phyloP scores from a whole-genome alignment of 1,140 invertebrate species.

The Carposina sasakii region DNA sequence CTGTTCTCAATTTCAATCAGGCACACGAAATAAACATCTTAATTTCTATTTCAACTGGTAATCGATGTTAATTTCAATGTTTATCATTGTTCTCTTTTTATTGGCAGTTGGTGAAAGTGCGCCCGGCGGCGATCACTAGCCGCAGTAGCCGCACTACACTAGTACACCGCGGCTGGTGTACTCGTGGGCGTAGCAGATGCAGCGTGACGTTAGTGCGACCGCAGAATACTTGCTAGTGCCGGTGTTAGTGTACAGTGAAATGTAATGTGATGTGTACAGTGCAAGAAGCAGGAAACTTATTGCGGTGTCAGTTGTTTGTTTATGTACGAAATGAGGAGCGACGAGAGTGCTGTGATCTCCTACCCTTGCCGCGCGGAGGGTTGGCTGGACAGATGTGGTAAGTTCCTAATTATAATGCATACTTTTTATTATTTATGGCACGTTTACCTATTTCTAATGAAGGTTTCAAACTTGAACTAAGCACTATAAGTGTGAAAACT shows the following conservation, averaged over 20 bases:
- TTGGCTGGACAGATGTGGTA: conserved; percentile 81
- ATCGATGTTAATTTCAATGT: no score
- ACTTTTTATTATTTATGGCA: not conserved
- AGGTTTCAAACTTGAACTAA: no score
- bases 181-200: not conserved
- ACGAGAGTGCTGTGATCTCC: conserved; percentile 46
- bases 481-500: not conserved
- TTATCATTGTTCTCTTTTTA: conserved; percentile 46
- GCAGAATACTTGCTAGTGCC: not conserved
- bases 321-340: conserved; percentile 50
- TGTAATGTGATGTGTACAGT: conserved; percentile 36
- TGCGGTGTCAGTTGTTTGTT: conserved; percentile 31
- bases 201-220: not conserved
- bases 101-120: conserved; percentile 53
- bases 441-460: no score
- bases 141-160: no score
- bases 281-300: conserved; percentile 15
- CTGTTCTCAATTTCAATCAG: no score
- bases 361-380: conserved; percentile 81
- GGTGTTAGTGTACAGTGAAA: conserved; percentile 28
- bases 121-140: conserved; percentile 23
- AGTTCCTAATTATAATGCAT: conserved; percentile 41
- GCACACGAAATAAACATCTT: no score
- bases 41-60: no score
- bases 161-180: not conserved